Evolutionary conservation across 2,113 vertebrate species (phyloP), one percentile per base, ranked within the genome.

Genomic region (Pelmatolapia mariae): DNA sequence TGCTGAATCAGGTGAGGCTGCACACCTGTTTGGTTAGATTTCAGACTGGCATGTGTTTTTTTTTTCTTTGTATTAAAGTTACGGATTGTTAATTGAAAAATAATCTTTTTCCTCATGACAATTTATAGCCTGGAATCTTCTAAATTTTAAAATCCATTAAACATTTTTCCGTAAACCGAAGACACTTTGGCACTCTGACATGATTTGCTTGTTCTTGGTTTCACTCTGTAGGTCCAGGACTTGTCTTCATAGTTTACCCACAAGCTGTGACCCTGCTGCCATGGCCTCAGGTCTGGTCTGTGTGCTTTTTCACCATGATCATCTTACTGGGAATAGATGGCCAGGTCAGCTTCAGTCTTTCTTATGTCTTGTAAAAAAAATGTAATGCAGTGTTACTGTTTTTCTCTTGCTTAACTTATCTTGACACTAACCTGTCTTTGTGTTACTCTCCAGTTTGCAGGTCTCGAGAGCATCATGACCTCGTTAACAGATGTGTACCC

Each of bases 221-320:
- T 92, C 71, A 88, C 33, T 85, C 78, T 10, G 4, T 90, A 98
- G 98, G 98, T 22, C 98, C 98, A 33, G 98, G 98, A 57, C 93
- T 99, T 93, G 98, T 98, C 33, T 98, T 98, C 92, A 98, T 99
- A 38, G 97, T 98, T 53, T 98, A 98, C 87, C 98, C 98, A 24
- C 97, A 97, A 90, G 98, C 98, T 11, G 97, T 98, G 84, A 97
- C 97, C 86, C 97, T 99, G 96, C 93, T 99, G 88, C 98, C 98
- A 4, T 98, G 97, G 90, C 97, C 98, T 66, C 98, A 98, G 0
- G 93, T 98, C 83, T 99, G 98, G 98, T 97, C 98, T 0, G 96
- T 96, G 89, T 98, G 95, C 91, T 99, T 99, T 96, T 98, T 99
- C 94, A 80, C 96, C 92, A 99, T 98, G 98, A 96, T 99, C 36